Evolutionary conservation across 2,113 vertebrate genomes (phyloP).

Genomic region (Amphiprion ocellaris): DNA sequence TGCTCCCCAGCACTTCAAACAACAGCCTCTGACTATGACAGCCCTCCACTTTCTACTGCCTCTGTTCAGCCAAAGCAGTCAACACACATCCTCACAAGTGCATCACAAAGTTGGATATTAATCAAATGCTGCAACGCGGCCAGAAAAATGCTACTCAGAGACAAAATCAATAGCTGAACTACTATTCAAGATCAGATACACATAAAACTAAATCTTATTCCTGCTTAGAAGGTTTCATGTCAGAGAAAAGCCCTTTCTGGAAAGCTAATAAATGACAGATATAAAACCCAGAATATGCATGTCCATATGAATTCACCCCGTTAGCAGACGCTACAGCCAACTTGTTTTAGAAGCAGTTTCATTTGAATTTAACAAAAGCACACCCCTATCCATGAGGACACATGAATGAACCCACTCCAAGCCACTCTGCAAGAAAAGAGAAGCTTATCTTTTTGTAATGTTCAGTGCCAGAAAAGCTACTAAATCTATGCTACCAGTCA

Average conservation of each 20-base stretch:
- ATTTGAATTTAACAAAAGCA: too few species aligned
- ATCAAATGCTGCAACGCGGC: slow-evolving; percentile 2
- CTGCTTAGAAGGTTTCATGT: neutral
- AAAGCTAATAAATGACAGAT: neutral
- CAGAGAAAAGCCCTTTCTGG: neutral
- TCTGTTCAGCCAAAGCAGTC: slow-evolving; percentile 17
- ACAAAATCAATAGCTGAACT: neutral
- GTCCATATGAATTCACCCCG: neutral
- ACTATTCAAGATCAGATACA: neutral
- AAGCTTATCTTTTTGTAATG: too few species aligned
- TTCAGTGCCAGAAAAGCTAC: too few species aligned
- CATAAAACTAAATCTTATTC: neutral
- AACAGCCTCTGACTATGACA: slow-evolving; percentile 88
- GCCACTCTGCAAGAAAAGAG: too few species aligned
- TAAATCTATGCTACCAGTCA: too few species aligned
- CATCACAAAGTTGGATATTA: neutral
- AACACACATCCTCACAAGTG: slow-evolving; percentile 3
- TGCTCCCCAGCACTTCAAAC: slow-evolving; percentile 92
- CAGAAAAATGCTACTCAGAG: neutral
- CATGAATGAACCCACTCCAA: too few species aligned
- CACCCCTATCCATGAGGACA: too few species aligned
- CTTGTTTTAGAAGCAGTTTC: too few species aligned
- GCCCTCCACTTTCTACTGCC: slow-evolving; percentile 26
- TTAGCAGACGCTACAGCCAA: too few species aligned
- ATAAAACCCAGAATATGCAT: too few species aligned